A percentile compares a stretch with the other conserved stretches of the same genome.
These are phyloP conservation scores for Leistus spinibarbis DNA, from an alignment of 2,888 invertebrate genomes.

Conservation along the genomic window DNA sequence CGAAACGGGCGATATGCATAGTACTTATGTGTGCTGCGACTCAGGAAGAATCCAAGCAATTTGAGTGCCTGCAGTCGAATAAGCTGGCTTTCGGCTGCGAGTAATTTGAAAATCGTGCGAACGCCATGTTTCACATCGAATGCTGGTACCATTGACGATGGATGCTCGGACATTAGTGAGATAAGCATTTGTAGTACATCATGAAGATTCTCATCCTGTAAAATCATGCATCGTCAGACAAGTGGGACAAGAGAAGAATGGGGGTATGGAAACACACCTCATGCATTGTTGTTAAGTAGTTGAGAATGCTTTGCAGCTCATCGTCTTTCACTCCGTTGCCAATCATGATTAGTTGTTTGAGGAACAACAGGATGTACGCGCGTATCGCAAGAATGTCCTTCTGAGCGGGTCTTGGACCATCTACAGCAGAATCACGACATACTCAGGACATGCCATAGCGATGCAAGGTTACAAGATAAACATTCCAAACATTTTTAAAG, in stretches of 20 bases:
- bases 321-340: constrained; percentile 98
- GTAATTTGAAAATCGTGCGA: constrained; percentile 93
- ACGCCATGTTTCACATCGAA: constrained; percentile 98
- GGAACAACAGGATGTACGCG: constrained; percentile 91
- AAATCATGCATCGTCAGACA: neutral
- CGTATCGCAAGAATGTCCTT: constrained; percentile 94
- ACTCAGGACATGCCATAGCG: neutral
- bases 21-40: constrained; percentile 97
- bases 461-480: too few species aligned
- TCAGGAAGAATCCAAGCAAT: constrained; percentile 95
- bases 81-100: constrained; percentile 94
- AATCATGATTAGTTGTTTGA: constrained; percentile 95
- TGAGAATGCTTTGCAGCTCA: constrained; percentile 96
- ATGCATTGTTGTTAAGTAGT: constrained; percentile 96
- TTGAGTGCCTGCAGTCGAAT: constrained; percentile 96
- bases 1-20: neutral
- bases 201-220: constrained; percentile 94
- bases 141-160: constrained; percentile 98
- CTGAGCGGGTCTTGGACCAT: constrained; percentile 91
- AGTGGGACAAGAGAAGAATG: neutral
- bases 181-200: constrained; percentile 98
- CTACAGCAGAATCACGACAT: constrained; percentile 61
- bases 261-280: constrained; percentile 68
- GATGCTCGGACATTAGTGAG: constrained; percentile 97
- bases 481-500: too few species aligned